Conservation (phyloP, 2,797 vertebrate genomes). For the Muscicapa comitata region DNA sequence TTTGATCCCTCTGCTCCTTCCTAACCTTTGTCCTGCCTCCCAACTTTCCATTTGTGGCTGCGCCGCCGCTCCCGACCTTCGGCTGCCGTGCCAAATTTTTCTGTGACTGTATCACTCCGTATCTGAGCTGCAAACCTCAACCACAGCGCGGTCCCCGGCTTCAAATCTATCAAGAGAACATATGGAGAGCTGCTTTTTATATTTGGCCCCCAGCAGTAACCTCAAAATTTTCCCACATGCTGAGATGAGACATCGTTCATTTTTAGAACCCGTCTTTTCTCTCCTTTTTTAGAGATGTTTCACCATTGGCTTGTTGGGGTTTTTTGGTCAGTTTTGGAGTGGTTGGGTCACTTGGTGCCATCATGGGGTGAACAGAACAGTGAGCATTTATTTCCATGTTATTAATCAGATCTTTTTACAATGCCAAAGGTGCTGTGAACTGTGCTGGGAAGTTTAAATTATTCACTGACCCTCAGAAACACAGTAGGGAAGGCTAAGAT, state of each 20-base stretch:
- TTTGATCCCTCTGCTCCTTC: background rate
- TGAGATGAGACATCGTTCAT: background rate
- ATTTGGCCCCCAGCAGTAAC: slow-evolving; percentile 9
- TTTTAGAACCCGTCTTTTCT: background rate
- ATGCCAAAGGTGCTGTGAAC: background rate
- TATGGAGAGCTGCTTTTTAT: slow-evolving; percentile 2
- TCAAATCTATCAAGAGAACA: background rate
- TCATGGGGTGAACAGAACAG: background rate
- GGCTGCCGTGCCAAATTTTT: slow-evolving; percentile 2
- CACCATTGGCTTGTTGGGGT: background rate
- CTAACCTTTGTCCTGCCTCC: background rate
- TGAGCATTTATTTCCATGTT: background rate
- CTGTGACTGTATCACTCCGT: slow-evolving; percentile 17
- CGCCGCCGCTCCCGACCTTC: background rate
- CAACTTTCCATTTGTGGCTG: background rate
- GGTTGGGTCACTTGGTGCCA: background rate
- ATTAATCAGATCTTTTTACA: background rate
- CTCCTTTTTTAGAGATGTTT: background rate
- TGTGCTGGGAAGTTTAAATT: background rate
- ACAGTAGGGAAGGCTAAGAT: background rate
- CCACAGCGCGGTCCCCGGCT: background rate
- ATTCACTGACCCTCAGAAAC: background rate
- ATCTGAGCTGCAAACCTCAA: slow-evolving; percentile 39
- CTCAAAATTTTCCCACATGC: slow-evolving; percentile 16
- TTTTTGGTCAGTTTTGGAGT: background rate